A percentile compares a stretch with the other conserved stretches of the same genome.
Conservation (phyloP, 2,888 invertebrate species). For the Drosophila vallismaia region DNA sequence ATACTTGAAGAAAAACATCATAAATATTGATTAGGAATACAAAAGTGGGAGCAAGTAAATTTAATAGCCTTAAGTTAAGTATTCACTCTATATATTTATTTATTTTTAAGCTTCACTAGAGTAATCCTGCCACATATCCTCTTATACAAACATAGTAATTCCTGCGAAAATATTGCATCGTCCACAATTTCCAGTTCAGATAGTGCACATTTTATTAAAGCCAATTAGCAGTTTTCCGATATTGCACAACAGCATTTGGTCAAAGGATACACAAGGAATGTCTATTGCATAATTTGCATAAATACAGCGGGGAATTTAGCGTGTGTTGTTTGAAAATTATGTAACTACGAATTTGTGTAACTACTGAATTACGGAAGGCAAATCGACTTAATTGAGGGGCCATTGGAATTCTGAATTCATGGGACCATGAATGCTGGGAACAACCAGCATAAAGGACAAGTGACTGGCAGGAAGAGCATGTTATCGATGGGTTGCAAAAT, state of each 20-base stretch:
- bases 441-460: neutral
- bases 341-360: neutral
- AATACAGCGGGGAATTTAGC: neutral
- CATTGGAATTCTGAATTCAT: conserved; percentile 2
- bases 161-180: conserved; percentile 1
- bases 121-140: neutral
- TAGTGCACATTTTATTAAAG: conserved; percentile 10
- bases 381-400: conserved; percentile 53
- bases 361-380: conserved; percentile 7
- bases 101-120: neutral
- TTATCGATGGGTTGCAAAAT: conserved; percentile 43
- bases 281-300: conserved; percentile 1
- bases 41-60: too few species aligned
- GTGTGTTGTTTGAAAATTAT: neutral
- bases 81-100: neutral
- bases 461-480: conserved; percentile 23
- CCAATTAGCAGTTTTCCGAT: conserved; percentile 25
- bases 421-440: neutral
- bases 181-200: conserved; percentile 1
- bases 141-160: neutral
- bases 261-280: conserved; percentile 15
- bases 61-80: neutral
- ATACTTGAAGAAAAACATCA: neutral
- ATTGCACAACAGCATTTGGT: conserved; percentile 7
- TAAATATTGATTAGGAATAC: neutral